These are phyloP conservation scores for Pitta sordida DNA, from an alignment of 2,113 vertebrate species.

Conservation along the genomic window DNA sequence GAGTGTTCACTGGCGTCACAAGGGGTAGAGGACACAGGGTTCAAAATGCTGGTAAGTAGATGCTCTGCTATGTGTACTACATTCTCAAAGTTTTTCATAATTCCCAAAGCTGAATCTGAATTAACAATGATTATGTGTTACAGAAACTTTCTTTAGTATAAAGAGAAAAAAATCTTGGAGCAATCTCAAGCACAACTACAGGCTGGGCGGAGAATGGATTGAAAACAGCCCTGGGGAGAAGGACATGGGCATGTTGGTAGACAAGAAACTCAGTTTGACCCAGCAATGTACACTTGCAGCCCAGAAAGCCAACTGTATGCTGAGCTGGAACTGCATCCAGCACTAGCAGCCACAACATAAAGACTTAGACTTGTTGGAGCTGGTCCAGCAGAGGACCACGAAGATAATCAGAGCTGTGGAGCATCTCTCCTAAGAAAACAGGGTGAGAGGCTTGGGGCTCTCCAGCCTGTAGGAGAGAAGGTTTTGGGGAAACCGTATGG, in stretches of 20 bases:
- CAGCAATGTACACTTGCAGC: not conserved
- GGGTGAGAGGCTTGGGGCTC: not conserved
- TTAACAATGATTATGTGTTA: not conserved
- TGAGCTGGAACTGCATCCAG: not conserved
- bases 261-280: not conserved
- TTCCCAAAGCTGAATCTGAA: not conserved
- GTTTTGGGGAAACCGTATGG: not conserved
- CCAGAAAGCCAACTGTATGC: not conserved
- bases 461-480: not conserved
- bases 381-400: not conserved
- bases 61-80: not conserved
- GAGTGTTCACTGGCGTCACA: slow-evolving; percentile 27
- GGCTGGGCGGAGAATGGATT: not conserved
- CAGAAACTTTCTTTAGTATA: not conserved
- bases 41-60: slow-evolving; percentile 18
- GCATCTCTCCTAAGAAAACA: not conserved
- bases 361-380: not conserved
- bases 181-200: not conserved
- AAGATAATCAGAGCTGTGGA: not conserved
- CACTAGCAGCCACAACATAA: not conserved
- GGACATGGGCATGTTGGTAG: not conserved
- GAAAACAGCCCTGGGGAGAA: not conserved
- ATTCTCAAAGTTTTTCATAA: not conserved
- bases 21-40: slow-evolving; percentile 45
- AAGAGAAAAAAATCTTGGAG: not conserved